Evolutionary conservation across 2,888 invertebrate species (phyloP).

Genomic region (Tetragnatha montana): DNA sequence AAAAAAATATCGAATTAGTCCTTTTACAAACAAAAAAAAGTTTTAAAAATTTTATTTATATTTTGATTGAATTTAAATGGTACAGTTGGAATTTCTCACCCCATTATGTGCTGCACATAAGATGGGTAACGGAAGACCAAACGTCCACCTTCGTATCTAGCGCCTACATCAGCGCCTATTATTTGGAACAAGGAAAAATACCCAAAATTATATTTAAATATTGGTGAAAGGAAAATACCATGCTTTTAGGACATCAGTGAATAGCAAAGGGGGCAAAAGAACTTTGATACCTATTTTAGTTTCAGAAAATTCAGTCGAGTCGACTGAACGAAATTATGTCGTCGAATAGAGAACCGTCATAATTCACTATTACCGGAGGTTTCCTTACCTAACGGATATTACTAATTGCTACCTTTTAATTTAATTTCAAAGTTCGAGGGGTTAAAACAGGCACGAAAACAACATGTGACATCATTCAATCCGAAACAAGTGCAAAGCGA

Average conservation of each 20-base stretch:
- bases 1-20: slow-evolving; percentile 7
- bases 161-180: slow-evolving; percentile 78
- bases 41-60: background rate
- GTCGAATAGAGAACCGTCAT: too few species aligned
- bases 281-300: too few species aligned
- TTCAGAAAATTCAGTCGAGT: too few species aligned
- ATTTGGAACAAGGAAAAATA: background rate
- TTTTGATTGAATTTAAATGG: background rate
- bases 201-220: background rate
- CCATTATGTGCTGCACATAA: slow-evolving; percentile 82
- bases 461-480: too few species aligned
- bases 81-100: slow-evolving; percentile 75
- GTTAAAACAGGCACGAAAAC: too few species aligned
- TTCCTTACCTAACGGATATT: too few species aligned
- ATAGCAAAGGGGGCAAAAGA: background rate
- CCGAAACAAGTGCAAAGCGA: too few species aligned
- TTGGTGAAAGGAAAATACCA: background rate
- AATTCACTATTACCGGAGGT: too few species aligned
- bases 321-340: too few species aligned
- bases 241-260: background rate
- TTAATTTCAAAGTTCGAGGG: too few species aligned
- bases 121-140: slow-evolving; percentile 80
- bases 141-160: slow-evolving; percentile 75
- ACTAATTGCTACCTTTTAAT: too few species aligned
- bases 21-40: background rate